These are phyloP conservation scores for Plusia festucae DNA, from an alignment of 2,888 invertebrate species.

Conservation along the genomic window DNA sequence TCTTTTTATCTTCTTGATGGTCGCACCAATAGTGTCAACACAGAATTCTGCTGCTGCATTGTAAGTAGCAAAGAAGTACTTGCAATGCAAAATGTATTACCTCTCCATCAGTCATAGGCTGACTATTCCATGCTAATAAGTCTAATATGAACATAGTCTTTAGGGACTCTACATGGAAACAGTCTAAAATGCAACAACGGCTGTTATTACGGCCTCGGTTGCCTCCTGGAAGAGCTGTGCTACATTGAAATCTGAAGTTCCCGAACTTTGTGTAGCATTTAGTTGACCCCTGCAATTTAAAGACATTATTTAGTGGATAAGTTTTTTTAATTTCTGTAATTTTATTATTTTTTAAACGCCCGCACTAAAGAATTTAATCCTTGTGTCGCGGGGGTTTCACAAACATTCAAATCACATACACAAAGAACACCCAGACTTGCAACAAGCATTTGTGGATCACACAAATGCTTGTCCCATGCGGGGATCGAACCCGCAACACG, in stretches of 20 bases:
- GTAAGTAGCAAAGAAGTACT: conserved; percentile 5
- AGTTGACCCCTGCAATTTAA: conserved; percentile 90
- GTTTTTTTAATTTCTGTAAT: too few relatives aligned
- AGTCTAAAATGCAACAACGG: conserved; percentile 93
- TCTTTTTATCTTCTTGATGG: too few relatives aligned
- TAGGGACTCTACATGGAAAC: conserved; percentile 91
- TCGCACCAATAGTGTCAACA: too few relatives aligned
- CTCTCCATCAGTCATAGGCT: conserved; percentile 92
- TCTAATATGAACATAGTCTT: conserved; percentile 94
- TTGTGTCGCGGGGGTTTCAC: too few relatives aligned
- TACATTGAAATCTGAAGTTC: conserved; percentile 86
- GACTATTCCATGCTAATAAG: conserved; percentile 94
- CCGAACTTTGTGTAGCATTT: conserved; percentile 92
- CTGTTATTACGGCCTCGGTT: conserved; percentile 71
- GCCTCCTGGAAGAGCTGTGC: conserved; percentile 93
- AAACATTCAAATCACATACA: too few relatives aligned
- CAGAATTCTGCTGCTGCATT: too few relatives aligned
- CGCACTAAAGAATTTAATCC: too few relatives aligned
- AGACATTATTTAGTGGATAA: conserved; percentile 3
- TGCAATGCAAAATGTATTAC: conserved; percentile 80
- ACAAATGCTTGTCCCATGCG: too few relatives aligned
- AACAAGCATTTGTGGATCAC: too few relatives aligned
- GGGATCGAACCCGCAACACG: too few relatives aligned
- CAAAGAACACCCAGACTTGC: too few relatives aligned
- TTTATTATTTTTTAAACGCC: too few relatives aligned